A percentile compares a stretch with the other conserved stretches of the same genome.
phyloP scores from a whole-genome alignment of 2,113 vertebrate species.

The Thymallus thymallus region DNA sequence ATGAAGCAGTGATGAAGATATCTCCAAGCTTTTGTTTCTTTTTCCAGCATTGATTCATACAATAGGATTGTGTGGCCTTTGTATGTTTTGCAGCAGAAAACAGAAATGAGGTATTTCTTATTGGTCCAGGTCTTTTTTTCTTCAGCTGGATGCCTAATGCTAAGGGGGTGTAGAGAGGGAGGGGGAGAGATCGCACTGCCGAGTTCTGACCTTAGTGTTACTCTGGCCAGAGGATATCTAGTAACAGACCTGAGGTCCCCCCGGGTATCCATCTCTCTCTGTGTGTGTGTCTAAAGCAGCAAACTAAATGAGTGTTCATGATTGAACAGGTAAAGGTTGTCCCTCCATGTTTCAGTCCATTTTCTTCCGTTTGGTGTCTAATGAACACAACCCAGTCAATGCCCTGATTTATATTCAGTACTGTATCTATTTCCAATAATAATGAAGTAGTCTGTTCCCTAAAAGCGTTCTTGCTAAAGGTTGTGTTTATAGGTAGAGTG shows the following conservation, averaged over 20 bases:
- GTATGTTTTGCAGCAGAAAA: too few relatives aligned
- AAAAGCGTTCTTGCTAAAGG: too few relatives aligned
- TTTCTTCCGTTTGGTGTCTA: not conserved
- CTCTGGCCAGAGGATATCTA: not conserved
- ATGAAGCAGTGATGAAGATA: too few relatives aligned
- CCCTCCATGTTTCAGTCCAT: too few relatives aligned
- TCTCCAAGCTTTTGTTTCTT: not conserved
- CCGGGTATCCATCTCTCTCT: not conserved
- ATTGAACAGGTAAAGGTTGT: too few relatives aligned
- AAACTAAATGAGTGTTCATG: too few relatives aligned
- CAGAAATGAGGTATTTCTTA: too few relatives aligned
- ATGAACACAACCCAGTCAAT: conserved; percentile 33
- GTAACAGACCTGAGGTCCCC: conserved; percentile 35
- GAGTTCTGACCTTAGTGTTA: conserved; percentile 33
- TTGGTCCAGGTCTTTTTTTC: too few relatives aligned
- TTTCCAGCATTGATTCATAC: not conserved
- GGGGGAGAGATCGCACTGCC: not conserved
- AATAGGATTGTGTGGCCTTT: not conserved
- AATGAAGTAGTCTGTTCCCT: conserved; percentile 12
- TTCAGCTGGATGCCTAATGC: too few relatives aligned
- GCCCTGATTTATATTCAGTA: conserved; percentile 57
- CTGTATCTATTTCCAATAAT: conserved; percentile 47
- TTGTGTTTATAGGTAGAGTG: conserved; percentile 11
- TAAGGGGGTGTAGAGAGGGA: not conserved
- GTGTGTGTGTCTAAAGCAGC: not conserved